Base-by-base conservation (phyloP, 2,888 invertebrate genomes). In the Teinopalpus imperialis region DNA sequence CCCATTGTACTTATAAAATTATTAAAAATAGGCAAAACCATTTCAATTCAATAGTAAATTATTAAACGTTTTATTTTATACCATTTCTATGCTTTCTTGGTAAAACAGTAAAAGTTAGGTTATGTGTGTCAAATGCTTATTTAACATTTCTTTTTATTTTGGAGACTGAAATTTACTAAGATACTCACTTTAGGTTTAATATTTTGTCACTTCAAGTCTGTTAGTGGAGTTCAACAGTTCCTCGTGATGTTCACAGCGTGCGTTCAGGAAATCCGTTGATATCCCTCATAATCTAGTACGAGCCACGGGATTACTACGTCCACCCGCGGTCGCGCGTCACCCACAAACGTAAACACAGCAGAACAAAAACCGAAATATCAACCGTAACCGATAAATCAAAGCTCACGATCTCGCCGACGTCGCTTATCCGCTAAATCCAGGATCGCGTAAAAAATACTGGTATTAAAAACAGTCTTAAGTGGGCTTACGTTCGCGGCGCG, bases 391-490 rank as follows among this genome's bases (percentile, higher is more conserved):
- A 88, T 88, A 88, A 87, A 88, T 88, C 87, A 87, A 85, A 88
- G 86, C 80, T 75, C 82, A 78, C 85, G 83, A 82, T 81, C 79
- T 80, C 83, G 77, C 76, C 82, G 81, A 74, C 79, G 81, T 77
- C 77, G 80, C 74, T 82, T 78, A 86, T 85, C 88, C 88, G 86
- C 76, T 86, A 89, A 89, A 87, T 86, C 89, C 87, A 82, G 86
- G 85, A 86, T 87, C 86, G 86, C 87, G 88, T 89, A 89, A 89
- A 89, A 89, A 89, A 89, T 90, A 91, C 91, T 91, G 92, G 92
- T 92, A 92, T 92, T 92, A 92, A 92, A 92, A 92, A 92, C 86
- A 88, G 92, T 91, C 91, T 92, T 92, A 92, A 91, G 88, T 88
- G 90, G 90, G 92, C 92, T 92, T 92, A 92, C 89, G 85, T 77